phyloP scores from a whole-genome alignment of 2,113 vertebrate genomes.

The Papio anubis region DNA sequence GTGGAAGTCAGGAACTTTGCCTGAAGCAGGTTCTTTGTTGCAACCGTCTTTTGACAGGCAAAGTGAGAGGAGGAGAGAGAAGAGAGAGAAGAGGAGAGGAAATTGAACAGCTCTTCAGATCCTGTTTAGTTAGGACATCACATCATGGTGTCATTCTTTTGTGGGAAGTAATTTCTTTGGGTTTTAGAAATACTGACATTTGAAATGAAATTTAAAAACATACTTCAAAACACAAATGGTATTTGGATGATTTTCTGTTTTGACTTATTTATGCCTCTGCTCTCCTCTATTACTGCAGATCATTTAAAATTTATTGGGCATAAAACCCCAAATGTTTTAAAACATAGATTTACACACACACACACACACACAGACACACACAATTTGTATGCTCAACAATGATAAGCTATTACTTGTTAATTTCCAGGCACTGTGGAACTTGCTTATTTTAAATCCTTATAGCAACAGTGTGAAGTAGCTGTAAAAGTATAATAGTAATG shows the following conservation, averaged over 20 bases:
- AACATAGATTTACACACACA: neutral
- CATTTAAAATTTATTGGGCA: conserved; percentile 7
- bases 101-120: neutral
- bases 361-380: neutral
- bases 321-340: neutral
- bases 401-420: neutral
- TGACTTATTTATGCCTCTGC: conserved; percentile 5
- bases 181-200: conserved; percentile 4
- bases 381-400: neutral
- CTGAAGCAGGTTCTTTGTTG: neutral
- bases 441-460: neutral
- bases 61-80: neutral
- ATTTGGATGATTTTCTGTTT: conserved; percentile 2
- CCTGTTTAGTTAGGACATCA: neutral
- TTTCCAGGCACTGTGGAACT: neutral
- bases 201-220: conserved; percentile 43
- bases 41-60: neutral
- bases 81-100: neutral
- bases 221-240: neutral
- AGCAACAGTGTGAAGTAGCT: neutral
- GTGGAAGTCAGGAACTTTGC: neutral
- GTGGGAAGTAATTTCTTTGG: conserved; percentile 27
- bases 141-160: neutral
- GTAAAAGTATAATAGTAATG: neutral
- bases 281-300: neutral